phyloP scores from a whole-genome alignment of 2,888 invertebrate genomes.

The Calliscelio sp. region DNA sequence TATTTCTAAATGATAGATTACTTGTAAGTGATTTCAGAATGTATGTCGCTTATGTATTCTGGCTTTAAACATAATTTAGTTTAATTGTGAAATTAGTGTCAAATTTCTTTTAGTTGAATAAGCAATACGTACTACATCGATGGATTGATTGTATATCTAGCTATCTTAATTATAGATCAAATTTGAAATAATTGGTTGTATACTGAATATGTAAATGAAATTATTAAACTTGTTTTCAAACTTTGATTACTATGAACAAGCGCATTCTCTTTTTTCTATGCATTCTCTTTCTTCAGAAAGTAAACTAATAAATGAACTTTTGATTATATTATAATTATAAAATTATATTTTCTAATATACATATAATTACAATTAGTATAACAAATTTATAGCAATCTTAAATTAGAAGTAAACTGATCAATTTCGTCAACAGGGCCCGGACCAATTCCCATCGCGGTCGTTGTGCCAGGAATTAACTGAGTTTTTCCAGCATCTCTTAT shows the following conservation, averaged over 20 bases:
- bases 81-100: constrained; percentile 14
- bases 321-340: no score
- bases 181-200: constrained; percentile 35
- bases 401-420: constrained; percentile 88
- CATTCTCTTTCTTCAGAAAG: no score
- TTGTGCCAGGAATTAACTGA: constrained; percentile 89
- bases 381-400: constrained; percentile 88
- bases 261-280: no score
- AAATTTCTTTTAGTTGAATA: constrained; percentile 14
- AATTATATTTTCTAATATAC: constrained; percentile 7
- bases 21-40: constrained; percentile 13
- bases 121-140: constrained; percentile 24
- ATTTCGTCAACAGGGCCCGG: constrained; percentile 88
- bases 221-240: no score
- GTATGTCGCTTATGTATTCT: constrained; percentile 29
- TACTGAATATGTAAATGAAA: constrained; percentile 48
- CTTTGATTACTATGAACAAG: not conserved
- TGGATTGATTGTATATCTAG: constrained; percentile 24
- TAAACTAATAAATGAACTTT: no score
- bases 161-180: constrained; percentile 29
- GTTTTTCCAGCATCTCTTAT: constrained; percentile 91
- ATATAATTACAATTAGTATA: constrained; percentile 33
- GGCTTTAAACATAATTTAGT: constrained; percentile 38
- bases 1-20: constrained; percentile 14
- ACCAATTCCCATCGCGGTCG: constrained; percentile 92